phyloP scores from a whole-genome alignment of 2,113 vertebrate species.

The Phaethornis superciliosus region DNA sequence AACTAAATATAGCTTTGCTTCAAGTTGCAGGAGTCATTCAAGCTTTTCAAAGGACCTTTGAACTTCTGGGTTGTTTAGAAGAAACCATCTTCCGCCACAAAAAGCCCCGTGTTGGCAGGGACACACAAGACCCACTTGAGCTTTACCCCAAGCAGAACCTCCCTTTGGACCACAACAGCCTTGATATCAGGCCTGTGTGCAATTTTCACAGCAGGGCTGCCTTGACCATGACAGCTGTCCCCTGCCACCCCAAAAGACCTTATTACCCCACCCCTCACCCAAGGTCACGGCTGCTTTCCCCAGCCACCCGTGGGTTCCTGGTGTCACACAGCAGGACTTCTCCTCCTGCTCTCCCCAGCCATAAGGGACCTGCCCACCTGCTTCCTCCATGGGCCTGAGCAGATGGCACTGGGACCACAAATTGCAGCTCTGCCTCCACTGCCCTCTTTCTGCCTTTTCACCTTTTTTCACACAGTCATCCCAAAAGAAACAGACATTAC shows the following conservation, averaged over 20 bases:
- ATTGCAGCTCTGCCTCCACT: neutral
- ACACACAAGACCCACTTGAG: neutral
- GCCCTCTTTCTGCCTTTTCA: neutral
- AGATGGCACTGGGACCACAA: neutral
- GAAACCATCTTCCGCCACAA: neutral
- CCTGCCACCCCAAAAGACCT: neutral
- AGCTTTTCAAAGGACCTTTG: neutral
- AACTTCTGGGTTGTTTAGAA: neutral
- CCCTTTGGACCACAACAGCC: neutral
- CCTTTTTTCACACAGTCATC: neutral
- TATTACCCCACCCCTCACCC: neutral
- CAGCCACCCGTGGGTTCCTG: rapidly evolving
- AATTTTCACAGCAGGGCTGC: neutral
- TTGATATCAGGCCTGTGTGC: neutral
- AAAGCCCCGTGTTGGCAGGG: neutral
- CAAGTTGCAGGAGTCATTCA: neutral
- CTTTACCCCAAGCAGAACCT: neutral
- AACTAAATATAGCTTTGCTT: neutral
- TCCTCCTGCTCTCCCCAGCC: neutral
- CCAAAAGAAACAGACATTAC: neutral
- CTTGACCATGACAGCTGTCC: neutral
- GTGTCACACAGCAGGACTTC: rapidly evolving
- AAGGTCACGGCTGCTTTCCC: rapidly evolving
- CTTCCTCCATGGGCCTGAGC: neutral
- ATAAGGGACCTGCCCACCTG: neutral